Evolutionary conservation across 2,113 vertebrate genomes (phyloP).

Genomic region (Oreochromis niloticus): DNA sequence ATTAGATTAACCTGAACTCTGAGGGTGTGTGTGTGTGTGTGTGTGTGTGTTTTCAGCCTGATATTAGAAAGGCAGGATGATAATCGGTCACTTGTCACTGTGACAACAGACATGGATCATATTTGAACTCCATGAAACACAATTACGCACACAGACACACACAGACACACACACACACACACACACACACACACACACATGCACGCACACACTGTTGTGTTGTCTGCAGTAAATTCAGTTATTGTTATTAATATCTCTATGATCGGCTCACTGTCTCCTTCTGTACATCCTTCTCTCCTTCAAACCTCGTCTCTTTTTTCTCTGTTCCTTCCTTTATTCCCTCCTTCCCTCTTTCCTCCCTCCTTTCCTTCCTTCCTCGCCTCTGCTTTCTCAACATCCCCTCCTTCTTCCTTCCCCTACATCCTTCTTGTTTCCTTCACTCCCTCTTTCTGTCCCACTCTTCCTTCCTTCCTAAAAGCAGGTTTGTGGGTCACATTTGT

Average conservation of each 20-base stretch:
- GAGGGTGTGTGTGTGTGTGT: background rate
- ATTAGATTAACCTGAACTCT: background rate
- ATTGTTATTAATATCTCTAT: background rate
- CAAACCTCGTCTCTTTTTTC: background rate
- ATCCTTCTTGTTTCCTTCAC: background rate
- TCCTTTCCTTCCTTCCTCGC: background rate
- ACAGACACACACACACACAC: background rate
- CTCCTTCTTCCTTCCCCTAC: background rate
- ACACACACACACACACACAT: background rate
- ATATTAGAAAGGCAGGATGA: slow-evolving; percentile 7
- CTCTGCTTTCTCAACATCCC: background rate
- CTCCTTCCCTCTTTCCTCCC: background rate
- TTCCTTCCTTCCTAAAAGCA: background rate
- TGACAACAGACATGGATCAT: slow-evolving; percentile 22
- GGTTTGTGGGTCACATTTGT: slow-evolving; percentile 16
- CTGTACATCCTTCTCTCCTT: background rate
- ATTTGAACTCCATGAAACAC: background rate
- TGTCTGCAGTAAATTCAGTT: background rate
- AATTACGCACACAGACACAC: background rate
- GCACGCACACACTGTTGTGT: background rate
- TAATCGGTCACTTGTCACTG: slow-evolving; percentile 21
- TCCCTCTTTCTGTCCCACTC: background rate
- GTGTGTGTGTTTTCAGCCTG: background rate
- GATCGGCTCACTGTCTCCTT: background rate
- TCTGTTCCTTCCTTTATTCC: background rate